Evolutionary conservation across 1,140 invertebrate species (phyloP).

Genomic region (Brachionus asplanchnoidis): DNA sequence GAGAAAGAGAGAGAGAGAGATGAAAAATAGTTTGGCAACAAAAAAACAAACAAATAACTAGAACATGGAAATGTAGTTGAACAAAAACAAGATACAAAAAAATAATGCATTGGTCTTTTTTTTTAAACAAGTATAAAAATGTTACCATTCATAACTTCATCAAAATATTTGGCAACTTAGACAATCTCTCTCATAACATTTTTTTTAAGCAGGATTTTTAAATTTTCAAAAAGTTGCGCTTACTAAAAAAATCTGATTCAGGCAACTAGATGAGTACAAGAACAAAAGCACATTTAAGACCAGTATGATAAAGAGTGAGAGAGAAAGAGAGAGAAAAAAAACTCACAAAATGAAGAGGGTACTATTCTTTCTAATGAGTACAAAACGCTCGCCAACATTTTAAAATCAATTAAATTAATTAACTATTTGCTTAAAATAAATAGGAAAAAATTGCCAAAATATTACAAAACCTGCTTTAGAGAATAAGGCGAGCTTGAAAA

Average conservation of each 20-base stretch:
- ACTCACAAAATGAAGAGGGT: constrained; percentile 1
- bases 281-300: not conserved
- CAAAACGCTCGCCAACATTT: not conserved
- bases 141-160: not conserved
- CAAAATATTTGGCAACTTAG: constrained; percentile 21
- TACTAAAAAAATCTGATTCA: constrained; percentile 42
- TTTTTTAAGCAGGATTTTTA: constrained; percentile 31
- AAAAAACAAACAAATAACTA: not conserved
- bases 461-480: constrained; percentile 14
- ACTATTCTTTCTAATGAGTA: not conserved
- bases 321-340: not conserved
- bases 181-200: not conserved
- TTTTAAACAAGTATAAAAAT: not conserved
- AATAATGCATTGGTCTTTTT: not conserved
- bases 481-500: not conserved
- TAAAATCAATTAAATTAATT: not conserved
- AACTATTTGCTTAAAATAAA: constrained; percentile 22
- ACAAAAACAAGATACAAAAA: constrained; percentile 5
- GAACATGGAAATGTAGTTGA: not conserved
- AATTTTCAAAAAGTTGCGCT: constrained; percentile 30
- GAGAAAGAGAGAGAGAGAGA: not conserved
- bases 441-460: constrained; percentile 7
- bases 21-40: not conserved
- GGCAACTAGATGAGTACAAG: constrained; percentile 29
- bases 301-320: not conserved